Evolutionary conservation across 2,113 vertebrate genomes (phyloP).

Genomic region (Nansenia antarctica): DNA sequence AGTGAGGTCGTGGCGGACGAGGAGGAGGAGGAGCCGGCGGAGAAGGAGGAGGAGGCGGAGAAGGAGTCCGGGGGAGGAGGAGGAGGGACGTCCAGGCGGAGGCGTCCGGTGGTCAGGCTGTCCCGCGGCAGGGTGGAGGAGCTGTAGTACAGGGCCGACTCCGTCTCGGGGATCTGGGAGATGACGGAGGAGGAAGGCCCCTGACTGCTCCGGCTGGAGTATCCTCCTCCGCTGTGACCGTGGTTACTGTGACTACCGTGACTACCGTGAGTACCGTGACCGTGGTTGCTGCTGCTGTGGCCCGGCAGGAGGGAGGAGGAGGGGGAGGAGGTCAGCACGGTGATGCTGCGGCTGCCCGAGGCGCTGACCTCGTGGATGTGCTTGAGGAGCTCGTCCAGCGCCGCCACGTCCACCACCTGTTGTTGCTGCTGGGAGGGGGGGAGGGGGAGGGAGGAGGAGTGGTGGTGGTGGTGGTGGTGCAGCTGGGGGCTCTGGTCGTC

Average conservation of each 20-base stretch:
- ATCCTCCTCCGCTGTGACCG: too few relatives aligned
- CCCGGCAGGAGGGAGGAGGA: slow-evolving; percentile 40
- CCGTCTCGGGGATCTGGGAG: slow-evolving; percentile 53
- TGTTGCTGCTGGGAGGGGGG: slow-evolving; percentile 63
- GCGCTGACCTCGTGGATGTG: slow-evolving; percentile 80
- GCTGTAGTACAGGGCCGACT: slow-evolving; percentile 58
- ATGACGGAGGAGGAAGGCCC: too few relatives aligned
- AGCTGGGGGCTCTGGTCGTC: slow-evolving; percentile 50
- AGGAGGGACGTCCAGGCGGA: slow-evolving; percentile 69
- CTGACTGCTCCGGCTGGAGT: slow-evolving; percentile 40
- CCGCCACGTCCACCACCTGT: slow-evolving; percentile 78
- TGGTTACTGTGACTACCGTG: too few relatives aligned
- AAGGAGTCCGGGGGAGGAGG: too few relatives aligned
- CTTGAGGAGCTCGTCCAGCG: slow-evolving; percentile 81
- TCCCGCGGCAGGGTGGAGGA: slow-evolving; percentile 68
- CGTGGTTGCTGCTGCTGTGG: slow-evolving; percentile 24
- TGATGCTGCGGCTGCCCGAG: slow-evolving; percentile 60
- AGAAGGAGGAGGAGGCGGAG: background rate
- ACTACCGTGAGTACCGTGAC: too few relatives aligned
- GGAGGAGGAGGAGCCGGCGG: slow-evolving; percentile 32
- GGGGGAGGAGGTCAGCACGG: slow-evolving; percentile 65
- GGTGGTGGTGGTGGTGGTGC: background rate
- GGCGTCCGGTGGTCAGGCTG: slow-evolving; percentile 54
- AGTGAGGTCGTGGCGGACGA: slow-evolving; percentile 34
- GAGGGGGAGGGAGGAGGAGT: background rate